A percentile compares a stretch with the other conserved stretches of the same genome.
Evolutionary conservation across 2,113 vertebrate genomes (phyloP).

Genomic region (Nibea albiflora): DNA sequence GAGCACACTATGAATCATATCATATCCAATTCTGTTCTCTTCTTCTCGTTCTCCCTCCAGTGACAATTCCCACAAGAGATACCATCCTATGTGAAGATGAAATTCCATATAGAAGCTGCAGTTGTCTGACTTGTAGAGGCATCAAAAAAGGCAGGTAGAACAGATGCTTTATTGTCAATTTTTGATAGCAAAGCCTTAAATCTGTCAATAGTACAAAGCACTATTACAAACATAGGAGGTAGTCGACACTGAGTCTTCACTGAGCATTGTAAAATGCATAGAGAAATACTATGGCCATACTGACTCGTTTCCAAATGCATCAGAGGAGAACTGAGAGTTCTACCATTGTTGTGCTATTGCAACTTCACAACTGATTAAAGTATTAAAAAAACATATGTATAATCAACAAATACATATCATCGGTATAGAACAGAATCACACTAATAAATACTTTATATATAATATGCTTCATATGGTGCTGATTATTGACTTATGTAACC

Average conservation of each 20-base stretch:
- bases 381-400: slow-evolving; percentile 70
- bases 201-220: slow-evolving; percentile 72
- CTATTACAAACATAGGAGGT: slow-evolving; percentile 78
- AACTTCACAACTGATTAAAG: slow-evolving; percentile 55
- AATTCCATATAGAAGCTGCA: slow-evolving; percentile 14
- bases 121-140: slow-evolving; percentile 8
- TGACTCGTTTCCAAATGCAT: slow-evolving; percentile 50
- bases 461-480: slow-evolving; percentile 55
- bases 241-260: slow-evolving; percentile 71
- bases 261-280: slow-evolving; percentile 77
- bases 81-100: slow-evolving; percentile 4
- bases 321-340: slow-evolving; percentile 58
- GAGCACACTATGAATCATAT: slow-evolving; percentile 28
- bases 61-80: slow-evolving; percentile 33
- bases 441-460: slow-evolving; percentile 67
- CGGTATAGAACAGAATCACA: slow-evolving; percentile 61
- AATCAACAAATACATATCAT: slow-evolving; percentile 61
- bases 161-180: slow-evolving; percentile 71
- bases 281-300: slow-evolving; percentile 73
- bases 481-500: slow-evolving; percentile 70
- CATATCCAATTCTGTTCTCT: slow-evolving; percentile 13
- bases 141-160: slow-evolving; percentile 44
- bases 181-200: slow-evolving; percentile 58
- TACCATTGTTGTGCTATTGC: slow-evolving; percentile 70
- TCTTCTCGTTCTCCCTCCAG: slow-evolving; percentile 10